Evolutionary conservation across 2,888 invertebrate genomes (phyloP).

Genomic region (Campoplex nolae): DNA sequence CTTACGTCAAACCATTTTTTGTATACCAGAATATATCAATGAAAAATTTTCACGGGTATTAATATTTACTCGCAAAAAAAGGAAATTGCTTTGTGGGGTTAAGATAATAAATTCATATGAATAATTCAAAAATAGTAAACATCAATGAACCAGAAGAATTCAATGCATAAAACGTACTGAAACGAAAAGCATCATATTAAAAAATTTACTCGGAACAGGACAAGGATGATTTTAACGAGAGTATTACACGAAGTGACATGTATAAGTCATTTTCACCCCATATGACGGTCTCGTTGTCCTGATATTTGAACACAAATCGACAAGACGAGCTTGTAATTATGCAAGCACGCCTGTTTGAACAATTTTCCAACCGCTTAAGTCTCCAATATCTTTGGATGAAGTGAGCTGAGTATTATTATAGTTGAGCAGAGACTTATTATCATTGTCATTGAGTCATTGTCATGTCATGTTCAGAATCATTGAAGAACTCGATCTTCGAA

Average conservation of each 20-base stretch:
- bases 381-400: slow-evolving; percentile 76
- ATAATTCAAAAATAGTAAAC: slow-evolving; percentile 4
- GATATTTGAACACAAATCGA: not conserved
- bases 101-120: slow-evolving; percentile 14
- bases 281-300: not conserved
- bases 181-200: slow-evolving; percentile 11
- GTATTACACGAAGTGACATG: slow-evolving; percentile 23
- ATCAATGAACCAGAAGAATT: slow-evolving; percentile 40
- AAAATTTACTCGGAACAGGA: not conserved
- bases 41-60: not conserved
- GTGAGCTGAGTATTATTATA: not conserved
- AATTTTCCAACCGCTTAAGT: slow-evolving; percentile 82
- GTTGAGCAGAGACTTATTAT: too few species aligned
- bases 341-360: slow-evolving; percentile 78
- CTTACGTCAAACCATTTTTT: not conserved
- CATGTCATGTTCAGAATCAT: too few species aligned
- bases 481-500: not conserved
- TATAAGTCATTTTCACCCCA: slow-evolving; percentile 27
- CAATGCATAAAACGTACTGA: slow-evolving; percentile 36
- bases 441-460: too few species aligned
- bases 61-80: not conserved
- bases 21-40: not conserved
- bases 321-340: slow-evolving; percentile 46
- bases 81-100: not conserved
- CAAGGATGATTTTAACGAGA: slow-evolving; percentile 39